Base-by-base conservation (phyloP, 2,888 invertebrate genomes). In the Chorisops tibialis region DNA sequence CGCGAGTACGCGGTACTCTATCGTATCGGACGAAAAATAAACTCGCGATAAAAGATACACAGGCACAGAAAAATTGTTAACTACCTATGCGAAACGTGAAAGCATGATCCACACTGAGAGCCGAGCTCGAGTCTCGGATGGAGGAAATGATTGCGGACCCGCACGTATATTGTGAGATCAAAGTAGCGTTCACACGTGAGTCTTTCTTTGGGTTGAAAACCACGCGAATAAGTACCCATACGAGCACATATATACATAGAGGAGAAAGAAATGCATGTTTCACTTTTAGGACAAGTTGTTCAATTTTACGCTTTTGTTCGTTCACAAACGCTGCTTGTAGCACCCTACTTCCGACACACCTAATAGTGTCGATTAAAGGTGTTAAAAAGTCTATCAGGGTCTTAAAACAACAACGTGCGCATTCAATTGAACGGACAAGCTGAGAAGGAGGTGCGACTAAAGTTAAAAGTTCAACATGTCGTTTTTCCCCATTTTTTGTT, bases 131-230 rank as follows among this genome's bases (percentile, higher is more conserved):
- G 24, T 22, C 22, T 24, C 11, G 9, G 48, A 21, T 14, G 5
- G 22, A n/a, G n/a, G 22, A 48, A 48, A 22, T n/a, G 48, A 48
- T 48, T 48, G 48, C n/a, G 21, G 22, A 22, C n/a, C 22, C 19
- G 22, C 19, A 22, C 22, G 48, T 21, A 22, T 48, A 22, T 48
- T 48, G 48, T 48, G 48, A 22, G 48, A 48, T 21, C 48, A 48
- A 48, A 48, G 48, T 48, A 22, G 22, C 22, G 48, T 48, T 48
- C 48, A 48, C 48, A 48, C 48, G 48, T 48, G 19, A n/a, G 48
- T 48, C 16, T 18, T 21, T 48, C 22, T 24, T 14, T n/a, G 12
- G 48, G n/a, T n/a, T 1, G 22, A 1, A 3, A 18, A 22, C 48
- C 22, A 9, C 22, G 19, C 22, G 14, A 16, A 16, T 14, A 45